Percentiles rank a stretch among this genome's conserved stretches.
These are phyloP conservation scores for Camarhynchus parvulus DNA, from an alignment of 2,113 vertebrate genomes.

Conservation along the genomic window DNA sequence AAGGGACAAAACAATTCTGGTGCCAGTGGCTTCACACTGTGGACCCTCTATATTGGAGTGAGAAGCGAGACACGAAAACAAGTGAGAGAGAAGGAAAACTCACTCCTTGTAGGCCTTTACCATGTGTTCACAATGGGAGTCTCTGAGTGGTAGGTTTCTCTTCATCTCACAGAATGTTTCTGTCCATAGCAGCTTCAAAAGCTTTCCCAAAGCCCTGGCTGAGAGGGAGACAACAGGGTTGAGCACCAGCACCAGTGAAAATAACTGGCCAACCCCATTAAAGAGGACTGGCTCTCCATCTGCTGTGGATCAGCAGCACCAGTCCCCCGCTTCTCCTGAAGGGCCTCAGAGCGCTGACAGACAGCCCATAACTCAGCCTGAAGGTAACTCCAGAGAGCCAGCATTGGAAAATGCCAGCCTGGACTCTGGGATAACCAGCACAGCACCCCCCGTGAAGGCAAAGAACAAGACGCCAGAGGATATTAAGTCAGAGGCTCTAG, in stretches of 20 bases:
- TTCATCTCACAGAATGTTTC: conserved; percentile 28
- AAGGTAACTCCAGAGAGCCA: not conserved
- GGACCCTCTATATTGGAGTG: not conserved
- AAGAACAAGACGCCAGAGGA: conserved; percentile 82
- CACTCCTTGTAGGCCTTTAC: not conserved
- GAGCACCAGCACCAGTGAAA: not conserved
- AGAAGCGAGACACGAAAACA: not conserved
- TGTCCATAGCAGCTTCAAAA: conserved; percentile 41
- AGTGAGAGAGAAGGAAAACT: not conserved
- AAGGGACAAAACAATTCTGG: not conserved
- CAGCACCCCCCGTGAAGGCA: conserved; percentile 14
- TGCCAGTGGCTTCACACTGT: not conserved
- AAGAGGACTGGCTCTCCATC: not conserved
- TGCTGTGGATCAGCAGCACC: not conserved
- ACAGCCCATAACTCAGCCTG: not conserved
- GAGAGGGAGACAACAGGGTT: not conserved
- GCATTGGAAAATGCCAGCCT: not conserved
- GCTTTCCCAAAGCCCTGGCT: conserved; percentile 19
- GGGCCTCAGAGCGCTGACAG: not conserved
- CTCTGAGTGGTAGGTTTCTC: not conserved
- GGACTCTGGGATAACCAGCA: not conserved
- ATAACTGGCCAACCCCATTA: not conserved
- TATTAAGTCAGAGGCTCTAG: conserved; percentile 82
- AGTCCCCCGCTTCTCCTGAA: not conserved
- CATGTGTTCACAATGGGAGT: not conserved